Percentiles rank a stretch among this genome's conserved stretches.
These are phyloP conservation scores for Atractosteus spatula DNA, from an alignment of 2,113 vertebrate genomes.

Conservation along the genomic window DNA sequence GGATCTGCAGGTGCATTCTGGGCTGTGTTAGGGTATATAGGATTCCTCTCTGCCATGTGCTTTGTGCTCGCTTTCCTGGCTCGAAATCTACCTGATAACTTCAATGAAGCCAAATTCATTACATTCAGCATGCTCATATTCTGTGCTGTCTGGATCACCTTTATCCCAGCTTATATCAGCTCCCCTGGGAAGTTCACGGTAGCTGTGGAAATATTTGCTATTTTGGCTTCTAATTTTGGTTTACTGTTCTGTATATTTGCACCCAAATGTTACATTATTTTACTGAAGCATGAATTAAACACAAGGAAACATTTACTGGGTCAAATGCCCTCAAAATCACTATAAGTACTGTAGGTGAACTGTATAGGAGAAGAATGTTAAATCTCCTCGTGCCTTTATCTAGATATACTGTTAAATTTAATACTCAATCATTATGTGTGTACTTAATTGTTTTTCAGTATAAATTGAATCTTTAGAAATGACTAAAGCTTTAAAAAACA, in stretches of 20 bases:
- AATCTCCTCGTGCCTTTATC: no score
- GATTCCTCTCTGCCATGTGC: slow-evolving; percentile 4
- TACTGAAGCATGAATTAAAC: neutral
- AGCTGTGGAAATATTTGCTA: slow-evolving; percentile 12
- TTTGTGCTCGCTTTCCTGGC: slow-evolving; percentile 6
- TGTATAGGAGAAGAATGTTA: no score
- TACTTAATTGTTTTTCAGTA: no score
- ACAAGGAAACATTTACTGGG: slow-evolving; percentile 1
- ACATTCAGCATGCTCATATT: slow-evolving; percentile 11
- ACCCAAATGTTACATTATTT: slow-evolving; percentile 2
- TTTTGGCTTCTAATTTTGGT: neutral
- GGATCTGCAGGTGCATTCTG: slow-evolving; percentile 1
- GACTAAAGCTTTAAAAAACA: no score
- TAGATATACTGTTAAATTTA: no score
- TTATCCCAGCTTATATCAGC: slow-evolving; percentile 9
- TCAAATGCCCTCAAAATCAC: slow-evolving; percentile 4
- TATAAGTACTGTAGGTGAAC: neutral
- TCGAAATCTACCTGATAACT: neutral
- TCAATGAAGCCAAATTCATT: slow-evolving; percentile 10
- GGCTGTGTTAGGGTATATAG: slow-evolving; percentile 8
- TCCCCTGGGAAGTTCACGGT: slow-evolving; percentile 3
- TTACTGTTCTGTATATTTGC: slow-evolving; percentile 9
- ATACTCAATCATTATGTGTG: no score
- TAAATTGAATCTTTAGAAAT: no score
- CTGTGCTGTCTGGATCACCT: slow-evolving; percentile 11